Conservation (phyloP, 2,113 vertebrate genomes). For the Alethe diademata region DNA sequence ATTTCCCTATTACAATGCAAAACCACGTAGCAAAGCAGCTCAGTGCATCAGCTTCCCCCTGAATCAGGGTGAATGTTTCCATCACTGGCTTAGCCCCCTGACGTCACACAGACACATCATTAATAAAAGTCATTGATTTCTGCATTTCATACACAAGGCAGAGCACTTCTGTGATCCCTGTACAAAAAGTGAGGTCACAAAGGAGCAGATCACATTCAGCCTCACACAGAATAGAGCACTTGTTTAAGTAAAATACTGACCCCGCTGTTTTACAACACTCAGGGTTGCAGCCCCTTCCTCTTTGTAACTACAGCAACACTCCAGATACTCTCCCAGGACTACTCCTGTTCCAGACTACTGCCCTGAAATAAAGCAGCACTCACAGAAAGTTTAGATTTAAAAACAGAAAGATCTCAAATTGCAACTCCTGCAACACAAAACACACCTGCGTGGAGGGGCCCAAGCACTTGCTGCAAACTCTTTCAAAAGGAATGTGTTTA, state of each 20-base stretch:
- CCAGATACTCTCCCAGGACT: neutral
- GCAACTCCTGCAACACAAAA: neutral
- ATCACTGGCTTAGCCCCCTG: neutral
- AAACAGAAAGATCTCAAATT: neutral
- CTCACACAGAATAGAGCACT: neutral
- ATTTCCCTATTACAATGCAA: neutral
- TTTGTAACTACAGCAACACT: neutral
- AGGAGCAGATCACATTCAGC: neutral
- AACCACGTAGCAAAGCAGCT: neutral
- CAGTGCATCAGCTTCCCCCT: neutral
- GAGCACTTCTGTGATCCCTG: neutral
- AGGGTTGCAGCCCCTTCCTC: neutral
- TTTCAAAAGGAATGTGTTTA: neutral
- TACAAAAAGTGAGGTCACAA: neutral
- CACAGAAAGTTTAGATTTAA: neutral
- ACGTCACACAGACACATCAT: neutral
- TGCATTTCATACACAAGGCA: neutral
- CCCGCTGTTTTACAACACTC: neutral
- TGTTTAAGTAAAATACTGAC: neutral
- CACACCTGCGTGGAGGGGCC: constrained; percentile 11
- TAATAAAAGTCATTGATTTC: neutral
- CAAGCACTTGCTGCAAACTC: neutral
- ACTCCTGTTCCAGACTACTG: neutral
- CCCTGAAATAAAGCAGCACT: neutral
- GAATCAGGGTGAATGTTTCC: neutral